Evolutionary conservation across 1,140 invertebrate species (phyloP).

Genomic region (Mylabris phalerata): DNA sequence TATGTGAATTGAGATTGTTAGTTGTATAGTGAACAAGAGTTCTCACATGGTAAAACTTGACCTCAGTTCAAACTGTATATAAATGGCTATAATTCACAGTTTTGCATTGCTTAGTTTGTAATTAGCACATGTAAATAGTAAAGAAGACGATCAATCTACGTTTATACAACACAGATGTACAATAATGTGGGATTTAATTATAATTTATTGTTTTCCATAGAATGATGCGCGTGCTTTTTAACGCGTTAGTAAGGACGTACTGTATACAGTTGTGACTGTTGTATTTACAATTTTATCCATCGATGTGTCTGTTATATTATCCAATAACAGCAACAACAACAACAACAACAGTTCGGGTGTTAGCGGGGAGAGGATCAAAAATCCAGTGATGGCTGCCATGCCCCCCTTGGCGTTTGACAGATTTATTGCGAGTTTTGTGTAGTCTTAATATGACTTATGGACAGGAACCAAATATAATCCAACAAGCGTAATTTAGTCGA

Average conservation of each 20-base stretch:
- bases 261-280: conserved; percentile 7
- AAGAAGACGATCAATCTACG: conserved; percentile 19
- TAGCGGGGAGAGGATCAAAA: conserved; percentile 11
- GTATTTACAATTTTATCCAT: conserved; percentile 10
- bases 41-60: conserved; percentile 13
- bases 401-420: conserved; percentile 41
- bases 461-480: conserved; percentile 44
- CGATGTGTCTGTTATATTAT: not conserved
- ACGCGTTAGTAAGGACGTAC: too few species aligned
- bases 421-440: conserved; percentile 45
- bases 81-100: conserved; percentile 17
- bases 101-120: conserved; percentile 17
- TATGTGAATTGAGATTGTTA: not conserved
- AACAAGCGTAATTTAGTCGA: conserved; percentile 30
- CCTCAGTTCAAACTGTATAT: conserved; percentile 1
- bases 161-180: not conserved
- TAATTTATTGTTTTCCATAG: too few species aligned
- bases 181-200: too few species aligned
- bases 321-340: conserved; percentile 1
- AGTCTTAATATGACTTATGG: conserved; percentile 46
- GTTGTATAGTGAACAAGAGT: conserved; percentile 12
- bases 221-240: too few species aligned
- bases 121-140: conserved; percentile 24
- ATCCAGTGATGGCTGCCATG: conserved; percentile 34
- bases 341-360: conserved; percentile 4